Conservation (phyloP, 2,113 vertebrate species). For the Camarhynchus parvulus region DNA sequence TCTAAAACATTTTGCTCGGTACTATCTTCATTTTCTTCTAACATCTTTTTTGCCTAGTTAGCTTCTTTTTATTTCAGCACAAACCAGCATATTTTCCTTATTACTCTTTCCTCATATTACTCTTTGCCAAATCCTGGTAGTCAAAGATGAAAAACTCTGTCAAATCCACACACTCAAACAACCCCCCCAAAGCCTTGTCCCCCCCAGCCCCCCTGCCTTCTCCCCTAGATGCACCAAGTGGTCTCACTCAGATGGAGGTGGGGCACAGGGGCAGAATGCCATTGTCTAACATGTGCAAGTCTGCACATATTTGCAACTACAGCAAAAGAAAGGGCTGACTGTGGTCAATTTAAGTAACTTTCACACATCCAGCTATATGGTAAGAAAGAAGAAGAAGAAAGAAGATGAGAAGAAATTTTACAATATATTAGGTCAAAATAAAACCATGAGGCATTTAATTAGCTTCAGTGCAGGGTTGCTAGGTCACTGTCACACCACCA, state of each 20-base stretch:
- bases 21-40: background rate
- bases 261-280: background rate
- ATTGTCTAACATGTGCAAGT: background rate
- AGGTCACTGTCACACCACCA: background rate
- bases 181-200: rapidly evolving
- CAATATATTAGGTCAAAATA: background rate
- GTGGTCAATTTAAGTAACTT: background rate
- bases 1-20: background rate
- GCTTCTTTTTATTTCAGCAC: background rate
- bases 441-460: background rate
- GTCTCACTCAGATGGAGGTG: background rate
- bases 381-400: background rate
- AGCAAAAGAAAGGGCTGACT: background rate
- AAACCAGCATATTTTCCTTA: background rate
- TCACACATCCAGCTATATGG: background rate
- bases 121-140: background rate
- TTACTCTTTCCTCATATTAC: no score
- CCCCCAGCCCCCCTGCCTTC: background rate
- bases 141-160: background rate
- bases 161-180: background rate
- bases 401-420: background rate
- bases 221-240: background rate
- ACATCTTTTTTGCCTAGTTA: background rate
- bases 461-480: background rate
- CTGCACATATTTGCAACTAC: background rate